These are phyloP conservation scores for Rhinogobio ventralis DNA, from an alignment of 2,797 vertebrate genomes.

Conservation along the genomic window DNA sequence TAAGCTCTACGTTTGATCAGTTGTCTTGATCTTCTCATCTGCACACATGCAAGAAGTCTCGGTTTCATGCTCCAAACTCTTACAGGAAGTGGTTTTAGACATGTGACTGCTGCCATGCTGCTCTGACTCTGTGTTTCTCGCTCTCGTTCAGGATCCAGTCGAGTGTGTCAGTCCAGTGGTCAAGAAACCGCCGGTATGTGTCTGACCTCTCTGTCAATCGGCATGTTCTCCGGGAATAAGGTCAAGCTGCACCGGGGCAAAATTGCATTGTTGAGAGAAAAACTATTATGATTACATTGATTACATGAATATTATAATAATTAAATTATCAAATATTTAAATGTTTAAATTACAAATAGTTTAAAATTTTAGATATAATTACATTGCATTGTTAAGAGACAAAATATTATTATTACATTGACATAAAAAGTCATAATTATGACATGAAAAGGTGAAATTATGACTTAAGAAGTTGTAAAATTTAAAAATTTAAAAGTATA, in stretches of 20 bases:
- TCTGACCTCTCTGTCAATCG: no score
- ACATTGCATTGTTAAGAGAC: no score
- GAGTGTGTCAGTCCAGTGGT: slow-evolving; percentile 69
- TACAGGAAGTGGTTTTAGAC: not conserved
- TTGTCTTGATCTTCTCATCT: not conserved
- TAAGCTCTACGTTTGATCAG: not conserved
- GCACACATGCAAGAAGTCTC: not conserved
- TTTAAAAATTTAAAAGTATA: no score
- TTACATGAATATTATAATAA: no score
- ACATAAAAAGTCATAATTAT: no score
- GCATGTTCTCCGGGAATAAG: not conserved
- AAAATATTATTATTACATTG: no score
- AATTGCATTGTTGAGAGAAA: no score
- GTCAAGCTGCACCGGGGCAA: not conserved
- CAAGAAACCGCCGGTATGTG: slow-evolving; percentile 75
- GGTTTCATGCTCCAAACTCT: not conserved
- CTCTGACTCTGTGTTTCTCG: slow-evolving; percentile 4
- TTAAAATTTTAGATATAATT: no score
- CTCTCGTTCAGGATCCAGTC: slow-evolving; percentile 62
- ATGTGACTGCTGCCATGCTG: not conserved
- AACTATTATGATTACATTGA: not conserved
- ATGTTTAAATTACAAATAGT: no score
- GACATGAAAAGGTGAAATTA: no score
- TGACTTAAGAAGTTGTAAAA: no score
- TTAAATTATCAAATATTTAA: no score